Evolutionary conservation across 2,797 vertebrate species (phyloP).

Genomic region (Mus caroli): DNA sequence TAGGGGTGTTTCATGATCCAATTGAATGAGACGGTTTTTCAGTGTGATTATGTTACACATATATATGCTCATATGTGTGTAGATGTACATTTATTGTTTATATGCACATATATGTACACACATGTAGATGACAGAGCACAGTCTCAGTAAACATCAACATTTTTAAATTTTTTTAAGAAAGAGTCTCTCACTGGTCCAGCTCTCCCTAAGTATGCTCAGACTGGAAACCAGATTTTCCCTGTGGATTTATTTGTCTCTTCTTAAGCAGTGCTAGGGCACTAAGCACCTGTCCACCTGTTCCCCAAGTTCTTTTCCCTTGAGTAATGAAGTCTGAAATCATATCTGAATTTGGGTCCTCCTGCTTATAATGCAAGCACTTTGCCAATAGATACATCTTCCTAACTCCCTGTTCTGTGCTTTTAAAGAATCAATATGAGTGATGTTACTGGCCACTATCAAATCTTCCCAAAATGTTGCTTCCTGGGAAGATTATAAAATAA

Average conservation of each 20-base stretch:
- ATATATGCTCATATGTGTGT: neutral
- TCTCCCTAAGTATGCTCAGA: too few species aligned
- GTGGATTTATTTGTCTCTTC: neutral
- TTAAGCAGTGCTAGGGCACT: neutral
- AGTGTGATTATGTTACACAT: neutral
- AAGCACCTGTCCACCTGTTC: neutral
- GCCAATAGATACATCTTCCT: neutral
- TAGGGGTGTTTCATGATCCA: conserved; percentile 82
- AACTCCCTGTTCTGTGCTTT: conserved; percentile 64
- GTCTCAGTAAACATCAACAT: neutral
- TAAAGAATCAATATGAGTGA: conserved; percentile 79
- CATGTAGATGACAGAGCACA: neutral
- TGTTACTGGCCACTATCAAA: neutral
- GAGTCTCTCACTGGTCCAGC: neutral
- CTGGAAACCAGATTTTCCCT: neutral
- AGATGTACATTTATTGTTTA: neutral
- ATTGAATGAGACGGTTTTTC: conserved; percentile 79
- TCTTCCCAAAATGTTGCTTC: neutral
- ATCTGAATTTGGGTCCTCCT: neutral
- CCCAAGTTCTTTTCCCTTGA: neutral
- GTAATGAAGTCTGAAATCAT: neutral
- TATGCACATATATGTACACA: neutral
- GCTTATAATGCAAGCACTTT: neutral
- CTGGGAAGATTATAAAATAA: conserved; percentile 15
- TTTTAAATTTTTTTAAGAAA: neutral